A percentile compares a stretch with the other conserved stretches of the same genome.
These are phyloP conservation scores for Eleutherodactylus coqui DNA, from an alignment of 2,797 vertebrate species.

Conservation along the genomic window DNA sequence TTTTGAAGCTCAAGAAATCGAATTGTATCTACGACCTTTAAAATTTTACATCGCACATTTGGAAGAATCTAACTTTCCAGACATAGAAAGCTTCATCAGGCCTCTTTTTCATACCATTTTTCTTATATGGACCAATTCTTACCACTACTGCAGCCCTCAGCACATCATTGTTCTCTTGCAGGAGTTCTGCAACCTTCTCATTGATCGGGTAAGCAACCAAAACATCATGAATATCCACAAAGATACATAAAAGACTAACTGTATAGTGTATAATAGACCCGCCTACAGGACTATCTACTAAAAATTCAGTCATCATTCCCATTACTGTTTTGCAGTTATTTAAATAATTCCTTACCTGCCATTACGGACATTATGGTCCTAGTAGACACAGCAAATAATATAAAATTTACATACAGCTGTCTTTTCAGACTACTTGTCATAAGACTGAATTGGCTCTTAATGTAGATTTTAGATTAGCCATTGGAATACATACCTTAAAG, in stretches of 20 bases:
- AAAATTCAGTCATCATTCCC: background rate
- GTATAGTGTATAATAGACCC: background rate
- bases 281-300: background rate
- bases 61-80: constrained; percentile 80
- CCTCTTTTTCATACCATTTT: constrained; percentile 87
- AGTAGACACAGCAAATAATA: background rate
- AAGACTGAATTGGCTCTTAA: background rate
- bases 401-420: constrained; percentile 1
- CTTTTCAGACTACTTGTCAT: background rate
- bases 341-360: background rate
- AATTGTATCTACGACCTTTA: constrained; percentile 77
- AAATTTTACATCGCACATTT: constrained; percentile 74
- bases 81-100: constrained; percentile 77
- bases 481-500: background rate
- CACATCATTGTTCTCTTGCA: constrained; percentile 83
- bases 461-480: background rate
- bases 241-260: background rate
- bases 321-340: background rate
- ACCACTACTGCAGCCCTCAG: constrained; percentile 77
- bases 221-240: background rate
- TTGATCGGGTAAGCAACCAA: constrained; percentile 81
- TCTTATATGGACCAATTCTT: constrained; percentile 88
- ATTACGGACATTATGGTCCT: background rate
- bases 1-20: constrained; percentile 76
- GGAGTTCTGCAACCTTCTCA: constrained; percentile 88